A percentile compares a stretch with the other conserved stretches of the same genome.
Evolutionary conservation across 1,140 invertebrate genomes (phyloP).

Genomic region (Apis dorsata): DNA sequence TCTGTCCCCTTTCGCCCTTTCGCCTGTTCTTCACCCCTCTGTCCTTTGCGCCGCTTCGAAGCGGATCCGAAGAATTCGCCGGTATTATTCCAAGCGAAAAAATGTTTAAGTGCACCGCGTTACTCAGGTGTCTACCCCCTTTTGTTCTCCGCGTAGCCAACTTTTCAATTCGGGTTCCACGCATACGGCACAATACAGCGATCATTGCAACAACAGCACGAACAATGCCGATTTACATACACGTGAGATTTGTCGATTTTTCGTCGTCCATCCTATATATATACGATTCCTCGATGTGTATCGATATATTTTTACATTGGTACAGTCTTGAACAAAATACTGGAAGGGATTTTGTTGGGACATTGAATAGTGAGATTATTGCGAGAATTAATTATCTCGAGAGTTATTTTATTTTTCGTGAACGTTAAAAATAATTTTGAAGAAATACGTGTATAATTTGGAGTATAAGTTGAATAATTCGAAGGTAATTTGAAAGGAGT

Average conservation of each 20-base stretch:
- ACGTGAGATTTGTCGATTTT: slow-evolving; percentile 22
- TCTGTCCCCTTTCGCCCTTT: slow-evolving; percentile 34
- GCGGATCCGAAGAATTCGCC: slow-evolving; percentile 39
- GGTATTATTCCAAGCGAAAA: slow-evolving; percentile 43
- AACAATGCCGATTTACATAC: slow-evolving; percentile 50
- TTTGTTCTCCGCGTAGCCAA: slow-evolving; percentile 41
- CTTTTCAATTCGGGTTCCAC: slow-evolving; percentile 21
- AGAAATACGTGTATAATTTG: no score
- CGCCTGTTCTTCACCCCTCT: slow-evolving; percentile 13
- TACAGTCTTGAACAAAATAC: no score
- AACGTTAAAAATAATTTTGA: no score
- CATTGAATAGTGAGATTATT: no score
- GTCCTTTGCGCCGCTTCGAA: not conserved
- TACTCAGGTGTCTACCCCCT: slow-evolving; percentile 44
- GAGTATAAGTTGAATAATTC: no score
- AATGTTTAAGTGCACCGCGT: slow-evolving; percentile 32
- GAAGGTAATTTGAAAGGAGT: no score
- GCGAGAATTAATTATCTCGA: no score
- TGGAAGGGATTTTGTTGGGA: no score
- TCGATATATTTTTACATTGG: no score
- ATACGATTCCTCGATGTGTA: not conserved
- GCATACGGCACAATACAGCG: slow-evolving; percentile 29
- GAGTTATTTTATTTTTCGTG: no score
- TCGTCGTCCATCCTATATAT: not conserved
- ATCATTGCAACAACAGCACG: slow-evolving; percentile 31